Base-by-base conservation (phyloP, 1,140 invertebrate genomes). In the Drosophila ohnishii region DNA sequence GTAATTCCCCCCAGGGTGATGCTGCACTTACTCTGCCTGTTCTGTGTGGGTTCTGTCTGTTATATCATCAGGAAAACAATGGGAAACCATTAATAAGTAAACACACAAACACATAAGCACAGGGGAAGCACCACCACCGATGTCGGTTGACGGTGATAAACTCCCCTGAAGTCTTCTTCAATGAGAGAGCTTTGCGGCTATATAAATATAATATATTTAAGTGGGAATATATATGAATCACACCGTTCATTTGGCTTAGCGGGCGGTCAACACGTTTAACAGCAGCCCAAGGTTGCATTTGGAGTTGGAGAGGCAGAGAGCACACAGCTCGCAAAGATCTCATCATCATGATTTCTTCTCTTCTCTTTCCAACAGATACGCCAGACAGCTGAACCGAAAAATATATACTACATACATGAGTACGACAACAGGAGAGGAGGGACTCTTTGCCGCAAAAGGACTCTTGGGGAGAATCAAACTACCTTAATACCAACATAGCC, bases 381-480 rank as follows among this genome's bases (percentile, higher is more conserved):
- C 34, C 40, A 60, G 19, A 40, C 10, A 58, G 42, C 35, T 65
- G 39, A 74, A 28, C 39, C 39, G 19, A 75, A 48, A 44, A 55
- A 64, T 42, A 75, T 30, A 75, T 60, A 75, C 66, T 63, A 71
- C 55, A 75, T 67, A 75, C 72, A 76, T 76, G 72, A 75, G 55
- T 75, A 75, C 73, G 61, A 35, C 42, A 58, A 67, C 35, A 71
- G 72, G 25, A 63, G 51, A 58, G 51, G 53, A 61, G 51, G 60
- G 60, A 56, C 61, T 56, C 60, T 53, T 53, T 22, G 55, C 50
- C 58, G 60, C 50, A 62, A 53, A 61, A 65, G 50, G 58, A 73
- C 60, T 51, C 60, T 75, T 64, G 25, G 47, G 42, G 56, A 51
- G 69, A 65, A 75, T 59, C 45, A 56, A 63, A 63, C 50, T 60